Evolutionary conservation across 1,140 invertebrate genomes (phyloP), one percentile per base, ranked within the genome.

Genomic region (Drosophila mauritiana): DNA sequence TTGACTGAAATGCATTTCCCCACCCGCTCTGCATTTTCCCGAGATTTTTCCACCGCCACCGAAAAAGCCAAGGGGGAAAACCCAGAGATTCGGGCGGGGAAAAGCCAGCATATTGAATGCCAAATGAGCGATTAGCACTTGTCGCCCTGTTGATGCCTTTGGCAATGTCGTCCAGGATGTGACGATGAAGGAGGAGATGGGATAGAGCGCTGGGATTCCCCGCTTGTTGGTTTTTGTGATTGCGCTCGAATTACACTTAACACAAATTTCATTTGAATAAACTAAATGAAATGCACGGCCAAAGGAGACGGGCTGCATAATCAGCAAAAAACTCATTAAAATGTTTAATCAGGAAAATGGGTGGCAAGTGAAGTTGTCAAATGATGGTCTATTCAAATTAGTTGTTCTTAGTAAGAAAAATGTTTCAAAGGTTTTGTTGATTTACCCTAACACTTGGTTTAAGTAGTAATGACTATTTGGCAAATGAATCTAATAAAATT

Each of bases 121-220:
- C 73, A 77, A 81, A 81, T 81, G 78, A 81, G 79, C 78, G 78
- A 81, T 81, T 81, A 81, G 78, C 78, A 77, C 78, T 72, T 73
- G 73, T 80, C 76, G 52, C 34, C 46, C 45, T 55, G 54, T 59
- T 62, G 56, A 61, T 48, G 45, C 52, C 56, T 70, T 72, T 72
- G 25, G 55, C 55, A 48, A 56, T 56, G 72, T 65, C 46, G 74
- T 39, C 20, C 70, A 65, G 52, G 39, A 45, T 42, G 61, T 48
- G 63, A 70, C 62, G 34, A 70, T 48, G 65, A 70, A 48, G 64
- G 48, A 69, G 51, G 42, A 70, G 43, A 13, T 20, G 25, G n/a
- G 37, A 17, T 20, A 7, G 31, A 17, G n/a, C 25, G 6, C 12
- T 15, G 15, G 27, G 40, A 34, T 45, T 27, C n/a, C 12, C 6